These are phyloP conservation scores for Scrobipalpa costella DNA, from an alignment of 2,888 invertebrate genomes.

Conservation along the genomic window DNA sequence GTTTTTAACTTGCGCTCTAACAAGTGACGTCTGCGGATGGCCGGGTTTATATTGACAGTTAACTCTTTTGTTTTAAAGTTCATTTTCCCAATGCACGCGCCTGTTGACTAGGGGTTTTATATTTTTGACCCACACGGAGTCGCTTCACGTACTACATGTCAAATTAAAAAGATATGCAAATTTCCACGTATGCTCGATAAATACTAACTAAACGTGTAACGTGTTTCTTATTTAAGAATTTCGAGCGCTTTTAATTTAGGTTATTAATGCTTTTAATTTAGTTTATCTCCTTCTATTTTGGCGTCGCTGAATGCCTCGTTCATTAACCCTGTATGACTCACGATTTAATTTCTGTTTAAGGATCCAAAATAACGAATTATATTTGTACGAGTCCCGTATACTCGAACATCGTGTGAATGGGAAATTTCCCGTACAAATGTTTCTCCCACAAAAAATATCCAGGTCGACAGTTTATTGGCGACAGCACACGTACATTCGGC, in stretches of 20 bases:
- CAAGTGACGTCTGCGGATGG: conserved; percentile 36
- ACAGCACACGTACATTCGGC: conserved; percentile 51
- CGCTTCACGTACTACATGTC: conserved; percentile 54
- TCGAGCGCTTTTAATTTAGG: conserved; percentile 62
- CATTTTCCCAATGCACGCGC: conserved; percentile 29
- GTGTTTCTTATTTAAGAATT: conserved; percentile 61
- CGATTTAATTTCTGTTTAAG: conserved; percentile 44
- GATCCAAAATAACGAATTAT: conserved; percentile 25
- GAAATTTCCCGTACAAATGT: conserved; percentile 28
- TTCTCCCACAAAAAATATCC: conserved; percentile 63
- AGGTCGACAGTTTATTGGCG: conserved; percentile 71
- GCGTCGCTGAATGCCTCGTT: conserved; percentile 55
- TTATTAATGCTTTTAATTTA: conserved; percentile 76
- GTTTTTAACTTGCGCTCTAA: conserved; percentile 61
- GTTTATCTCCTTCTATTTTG: conserved; percentile 72
- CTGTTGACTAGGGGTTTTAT: conserved; percentile 29
- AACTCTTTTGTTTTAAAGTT: conserved; percentile 40
- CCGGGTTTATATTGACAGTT: conserved; percentile 38
- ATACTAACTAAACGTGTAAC: conserved; percentile 56
- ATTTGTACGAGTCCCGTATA: background rate
- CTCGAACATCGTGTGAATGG: conserved; percentile 58
- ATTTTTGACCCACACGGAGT: conserved; percentile 43
- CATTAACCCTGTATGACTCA: conserved; percentile 62
- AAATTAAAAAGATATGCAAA: conserved; percentile 75
- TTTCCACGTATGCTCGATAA: conserved; percentile 56